Evolutionary conservation across 2,113 vertebrate species (phyloP).

Genomic region (Pandion haliaetus): DNA sequence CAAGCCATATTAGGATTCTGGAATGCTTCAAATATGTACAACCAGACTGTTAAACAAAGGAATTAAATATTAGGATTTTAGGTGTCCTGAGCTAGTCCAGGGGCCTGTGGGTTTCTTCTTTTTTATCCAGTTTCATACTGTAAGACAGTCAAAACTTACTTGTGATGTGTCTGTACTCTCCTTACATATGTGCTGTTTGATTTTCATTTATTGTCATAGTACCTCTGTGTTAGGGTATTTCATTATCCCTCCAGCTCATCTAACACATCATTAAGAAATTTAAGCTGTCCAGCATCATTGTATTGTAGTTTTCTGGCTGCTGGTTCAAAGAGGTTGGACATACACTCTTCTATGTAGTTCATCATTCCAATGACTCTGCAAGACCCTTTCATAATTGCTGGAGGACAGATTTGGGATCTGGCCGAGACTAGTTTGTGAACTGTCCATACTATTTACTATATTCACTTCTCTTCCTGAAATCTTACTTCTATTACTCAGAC

Average conservation of each 20-base stretch:
- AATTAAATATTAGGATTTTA: not conserved
- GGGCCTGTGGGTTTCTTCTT: not conserved
- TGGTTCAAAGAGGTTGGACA: not conserved
- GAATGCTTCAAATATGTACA: not conserved
- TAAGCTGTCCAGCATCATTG: not conserved
- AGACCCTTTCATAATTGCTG: not conserved
- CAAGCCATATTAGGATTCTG: not conserved
- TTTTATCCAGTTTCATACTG: not conserved
- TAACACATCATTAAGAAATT: slow-evolving; percentile 1
- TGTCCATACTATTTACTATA: not conserved
- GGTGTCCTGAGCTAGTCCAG: not conserved
- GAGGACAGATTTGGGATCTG: not conserved
- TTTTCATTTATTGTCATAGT: not conserved
- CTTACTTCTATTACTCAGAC: not conserved
- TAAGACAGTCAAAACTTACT: not conserved
- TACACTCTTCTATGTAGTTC: not conserved
- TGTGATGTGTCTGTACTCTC: not conserved
- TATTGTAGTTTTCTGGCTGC: not conserved
- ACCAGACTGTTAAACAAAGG: not conserved
- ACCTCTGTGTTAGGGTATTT: not conserved
- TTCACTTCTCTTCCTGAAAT: not conserved
- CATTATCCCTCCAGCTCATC: not conserved
- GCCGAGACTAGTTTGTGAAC: not conserved
- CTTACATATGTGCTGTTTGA: not conserved
- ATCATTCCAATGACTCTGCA: not conserved